Evolutionary conservation across 1,140 invertebrate genomes (phyloP).

Genomic region (Lepidotrigona ventralis): DNA sequence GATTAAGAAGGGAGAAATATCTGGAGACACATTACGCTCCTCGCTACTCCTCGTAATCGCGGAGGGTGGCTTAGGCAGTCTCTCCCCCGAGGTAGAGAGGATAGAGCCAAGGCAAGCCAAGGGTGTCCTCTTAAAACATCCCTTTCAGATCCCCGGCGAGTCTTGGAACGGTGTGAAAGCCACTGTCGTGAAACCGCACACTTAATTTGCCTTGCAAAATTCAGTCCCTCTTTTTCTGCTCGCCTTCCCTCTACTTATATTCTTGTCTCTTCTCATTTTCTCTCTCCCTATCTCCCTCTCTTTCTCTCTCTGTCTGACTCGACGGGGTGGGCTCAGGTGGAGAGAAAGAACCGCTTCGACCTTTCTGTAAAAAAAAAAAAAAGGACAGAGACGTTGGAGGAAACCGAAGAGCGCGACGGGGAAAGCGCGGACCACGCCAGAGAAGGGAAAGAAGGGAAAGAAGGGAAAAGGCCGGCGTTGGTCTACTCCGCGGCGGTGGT

Average conservation of each 20-base stretch:
- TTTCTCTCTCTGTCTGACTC: neutral
- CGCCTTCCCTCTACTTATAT: slow-evolving; percentile 12
- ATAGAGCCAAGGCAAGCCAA: neutral
- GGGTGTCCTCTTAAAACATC: slow-evolving; percentile 71
- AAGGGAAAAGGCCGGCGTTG: slow-evolving; percentile 32
- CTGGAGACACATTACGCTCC: slow-evolving; percentile 63
- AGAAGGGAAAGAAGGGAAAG: slow-evolving; percentile 31
- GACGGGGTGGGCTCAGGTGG: slow-evolving; percentile 35
- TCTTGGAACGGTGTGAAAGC: slow-evolving; percentile 72
- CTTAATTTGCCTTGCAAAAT: slow-evolving; percentile 81
- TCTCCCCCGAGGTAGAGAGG: slow-evolving; percentile 16
- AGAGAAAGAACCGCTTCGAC: slow-evolving; percentile 45
- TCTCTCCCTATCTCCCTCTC: slow-evolving; percentile 22
- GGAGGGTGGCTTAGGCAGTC: neutral
- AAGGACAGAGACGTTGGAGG: slow-evolving; percentile 40
- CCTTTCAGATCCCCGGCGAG: slow-evolving; percentile 60
- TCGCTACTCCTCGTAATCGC: slow-evolving; percentile 67
- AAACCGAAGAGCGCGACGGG: slow-evolving; percentile 28
- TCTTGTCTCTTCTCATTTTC: slow-evolving; percentile 22
- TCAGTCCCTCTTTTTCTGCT: slow-evolving; percentile 70
- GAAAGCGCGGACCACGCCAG: neutral
- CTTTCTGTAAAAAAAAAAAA: neutral
- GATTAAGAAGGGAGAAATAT: slow-evolving; percentile 21
- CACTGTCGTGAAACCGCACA: slow-evolving; percentile 79
- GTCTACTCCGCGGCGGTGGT: slow-evolving; percentile 51